Conservation (phyloP, 1,140 invertebrate species). For the Drosophila prosaltans region DNA sequence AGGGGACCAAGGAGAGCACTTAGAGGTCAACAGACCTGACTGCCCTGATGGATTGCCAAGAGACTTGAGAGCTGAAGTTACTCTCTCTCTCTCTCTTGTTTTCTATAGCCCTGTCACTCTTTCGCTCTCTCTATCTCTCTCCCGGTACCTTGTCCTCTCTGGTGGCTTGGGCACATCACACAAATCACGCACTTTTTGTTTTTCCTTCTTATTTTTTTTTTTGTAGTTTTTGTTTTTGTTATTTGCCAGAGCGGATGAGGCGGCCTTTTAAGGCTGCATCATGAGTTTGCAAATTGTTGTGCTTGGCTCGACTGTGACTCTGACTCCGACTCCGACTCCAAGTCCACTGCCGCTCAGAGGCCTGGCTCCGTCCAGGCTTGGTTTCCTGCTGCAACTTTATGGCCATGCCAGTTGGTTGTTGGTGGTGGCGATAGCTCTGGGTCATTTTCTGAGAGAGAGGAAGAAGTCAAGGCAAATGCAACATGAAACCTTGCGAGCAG, state of each 20-base stretch:
- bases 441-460: conserved; percentile 74
- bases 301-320: conserved; percentile 12
- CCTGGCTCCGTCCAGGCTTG: conserved; percentile 37
- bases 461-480: conserved; percentile 75
- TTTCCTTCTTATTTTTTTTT: conserved; percentile 33
- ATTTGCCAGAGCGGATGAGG: conserved; percentile 73
- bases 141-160: conserved; percentile 33
- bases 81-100: neutral
- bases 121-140: conserved; percentile 21
- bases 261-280: conserved; percentile 79
- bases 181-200: conserved; percentile 75
- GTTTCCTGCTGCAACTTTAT: conserved; percentile 79
- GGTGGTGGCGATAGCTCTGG: conserved; percentile 71
- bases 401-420: conserved; percentile 45
- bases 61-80: conserved; percentile 39
- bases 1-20: conserved; percentile 45
- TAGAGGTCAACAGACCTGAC: conserved; percentile 72
- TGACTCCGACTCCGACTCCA: conserved; percentile 24
- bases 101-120: conserved; percentile 8
- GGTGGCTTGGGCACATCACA: conserved; percentile 73
- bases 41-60: conserved; percentile 73
- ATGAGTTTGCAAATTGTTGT: conserved; percentile 81
- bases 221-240: conserved; percentile 24
- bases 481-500: conserved; percentile 74
- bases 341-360: neutral